A percentile compares a stretch with the other conserved stretches of the same genome.
phyloP scores from a whole-genome alignment of 2,113 vertebrate species.

The Mionectes macconnelli region DNA sequence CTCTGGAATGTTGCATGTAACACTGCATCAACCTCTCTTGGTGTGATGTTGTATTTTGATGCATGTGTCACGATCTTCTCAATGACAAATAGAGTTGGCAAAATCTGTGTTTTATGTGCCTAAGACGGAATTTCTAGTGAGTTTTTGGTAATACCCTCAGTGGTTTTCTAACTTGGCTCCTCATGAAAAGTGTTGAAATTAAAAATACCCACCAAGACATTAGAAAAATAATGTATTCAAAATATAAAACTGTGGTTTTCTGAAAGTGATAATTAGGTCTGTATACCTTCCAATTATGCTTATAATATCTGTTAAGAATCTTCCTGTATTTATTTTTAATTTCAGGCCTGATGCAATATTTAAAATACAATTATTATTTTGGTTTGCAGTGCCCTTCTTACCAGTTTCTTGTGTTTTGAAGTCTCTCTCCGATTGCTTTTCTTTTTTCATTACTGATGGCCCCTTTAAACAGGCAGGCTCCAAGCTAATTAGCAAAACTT shows the following conservation, averaged over 20 bases:
- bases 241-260: neutral
- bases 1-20: neutral
- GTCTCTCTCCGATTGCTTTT: conserved; percentile 53
- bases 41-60: neutral
- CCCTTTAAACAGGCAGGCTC: conserved; percentile 56
- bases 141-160: neutral
- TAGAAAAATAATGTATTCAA: neutral
- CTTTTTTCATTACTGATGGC: conserved; percentile 57
- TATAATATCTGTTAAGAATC: neutral
- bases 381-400: conserved; percentile 40
- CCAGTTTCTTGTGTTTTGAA: conserved; percentile 48
- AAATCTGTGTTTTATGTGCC: neutral
- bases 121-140: neutral
- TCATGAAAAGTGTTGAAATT: neutral
- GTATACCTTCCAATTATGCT: neutral
- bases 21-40: neutral
- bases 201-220: neutral
- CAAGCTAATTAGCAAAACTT: conserved; percentile 66
- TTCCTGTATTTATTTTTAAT: neutral
- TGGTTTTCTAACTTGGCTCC: neutral
- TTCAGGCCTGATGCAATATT: neutral
- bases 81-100: neutral
- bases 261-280: neutral
- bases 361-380: conserved; percentile 18
- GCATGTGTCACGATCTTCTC: neutral